A percentile compares a stretch with the other conserved stretches of the same genome.
These are phyloP conservation scores for Trinectes maculatus DNA, from an alignment of 2,113 vertebrate genomes.

Conservation along the genomic window DNA sequence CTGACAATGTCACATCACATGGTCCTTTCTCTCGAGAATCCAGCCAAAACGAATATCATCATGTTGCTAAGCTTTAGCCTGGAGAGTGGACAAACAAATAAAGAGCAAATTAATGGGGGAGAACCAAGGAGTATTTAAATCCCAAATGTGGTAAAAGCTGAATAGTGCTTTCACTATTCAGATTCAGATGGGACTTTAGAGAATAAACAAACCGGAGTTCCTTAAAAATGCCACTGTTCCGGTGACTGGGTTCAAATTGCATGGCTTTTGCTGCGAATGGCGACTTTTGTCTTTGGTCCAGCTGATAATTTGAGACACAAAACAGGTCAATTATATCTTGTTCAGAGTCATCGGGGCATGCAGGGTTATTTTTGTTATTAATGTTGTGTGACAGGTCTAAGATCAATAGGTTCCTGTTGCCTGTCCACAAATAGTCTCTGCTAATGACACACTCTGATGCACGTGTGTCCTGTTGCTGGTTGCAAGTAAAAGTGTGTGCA, in stretches of 20 bases:
- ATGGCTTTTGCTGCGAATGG: too few species aligned
- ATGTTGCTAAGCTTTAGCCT: constrained; percentile 58
- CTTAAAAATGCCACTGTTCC: not conserved
- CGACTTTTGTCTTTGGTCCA: not conserved
- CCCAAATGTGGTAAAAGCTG: constrained; percentile 35
- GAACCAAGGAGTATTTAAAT: constrained; percentile 56
- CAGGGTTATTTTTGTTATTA: constrained; percentile 23
- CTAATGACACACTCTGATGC: constrained; percentile 14
- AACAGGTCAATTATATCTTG: constrained; percentile 25
- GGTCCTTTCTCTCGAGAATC: constrained; percentile 44
- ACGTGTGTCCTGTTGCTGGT: not conserved
- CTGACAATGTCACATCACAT: constrained; percentile 45
- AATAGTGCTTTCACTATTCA: constrained; percentile 29
- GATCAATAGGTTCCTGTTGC: constrained; percentile 28
- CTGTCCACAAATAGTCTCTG: constrained; percentile 22
- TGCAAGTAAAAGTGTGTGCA: constrained; percentile 3
- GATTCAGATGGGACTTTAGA: constrained; percentile 18
- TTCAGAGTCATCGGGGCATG: constrained; percentile 1
- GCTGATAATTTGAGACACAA: constrained; percentile 8
- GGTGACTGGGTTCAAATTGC: too few species aligned
- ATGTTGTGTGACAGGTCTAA: constrained; percentile 6
- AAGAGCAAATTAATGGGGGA: constrained; percentile 55
- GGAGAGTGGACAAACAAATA: constrained; percentile 64
- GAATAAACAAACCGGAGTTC: constrained; percentile 12
- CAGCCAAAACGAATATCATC: constrained; percentile 68